Conservation (phyloP, 23 tunicate species). For the Corella eumyota region DNA sequence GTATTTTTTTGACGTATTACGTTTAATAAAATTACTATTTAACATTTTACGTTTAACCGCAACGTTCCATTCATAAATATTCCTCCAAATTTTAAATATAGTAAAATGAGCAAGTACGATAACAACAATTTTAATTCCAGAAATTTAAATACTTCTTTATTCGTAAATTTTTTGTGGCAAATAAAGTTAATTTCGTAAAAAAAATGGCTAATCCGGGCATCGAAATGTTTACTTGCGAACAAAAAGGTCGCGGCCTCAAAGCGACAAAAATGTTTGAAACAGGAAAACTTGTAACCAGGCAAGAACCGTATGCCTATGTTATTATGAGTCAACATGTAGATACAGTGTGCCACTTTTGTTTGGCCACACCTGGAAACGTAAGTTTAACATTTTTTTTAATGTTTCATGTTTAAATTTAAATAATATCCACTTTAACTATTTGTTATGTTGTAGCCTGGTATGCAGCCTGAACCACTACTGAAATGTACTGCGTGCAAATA, state of each 20-base stretch:
- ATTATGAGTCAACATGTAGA: slow-evolving; percentile 58
- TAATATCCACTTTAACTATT: not conserved
- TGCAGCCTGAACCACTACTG: slow-evolving; percentile 25
- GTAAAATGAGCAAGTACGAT: too few relatives aligned
- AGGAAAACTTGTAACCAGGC: slow-evolving; percentile 52
- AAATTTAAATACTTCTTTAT: too few relatives aligned
- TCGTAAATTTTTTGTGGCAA: too few relatives aligned
- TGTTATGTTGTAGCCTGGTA: slow-evolving; percentile 16
- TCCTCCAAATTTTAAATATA: too few relatives aligned
- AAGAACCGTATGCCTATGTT: slow-evolving; percentile 74
- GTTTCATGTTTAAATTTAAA: not conserved
- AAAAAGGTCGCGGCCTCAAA: slow-evolving; percentile 90
- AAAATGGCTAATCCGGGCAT: slow-evolving; percentile 8
- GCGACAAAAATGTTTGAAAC: slow-evolving; percentile 55
- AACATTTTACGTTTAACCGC: too few relatives aligned
- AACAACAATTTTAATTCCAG: too few relatives aligned
- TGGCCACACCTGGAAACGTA: slow-evolving; percentile 16
- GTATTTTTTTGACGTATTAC: too few relatives aligned
- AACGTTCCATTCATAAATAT: too few relatives aligned
- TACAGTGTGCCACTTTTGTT: slow-evolving; percentile 76
- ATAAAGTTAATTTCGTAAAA: too few relatives aligned
- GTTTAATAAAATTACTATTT: too few relatives aligned
- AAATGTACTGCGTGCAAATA: slow-evolving; percentile 81
- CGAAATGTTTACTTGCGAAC: slow-evolving; percentile 45
- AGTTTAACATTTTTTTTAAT: slow-evolving; percentile 1